A percentile compares a stretch with the other conserved stretches of the same genome.
phyloP scores from a whole-genome alignment of 2,888 invertebrate species.

The Spilarctia lutea region DNA sequence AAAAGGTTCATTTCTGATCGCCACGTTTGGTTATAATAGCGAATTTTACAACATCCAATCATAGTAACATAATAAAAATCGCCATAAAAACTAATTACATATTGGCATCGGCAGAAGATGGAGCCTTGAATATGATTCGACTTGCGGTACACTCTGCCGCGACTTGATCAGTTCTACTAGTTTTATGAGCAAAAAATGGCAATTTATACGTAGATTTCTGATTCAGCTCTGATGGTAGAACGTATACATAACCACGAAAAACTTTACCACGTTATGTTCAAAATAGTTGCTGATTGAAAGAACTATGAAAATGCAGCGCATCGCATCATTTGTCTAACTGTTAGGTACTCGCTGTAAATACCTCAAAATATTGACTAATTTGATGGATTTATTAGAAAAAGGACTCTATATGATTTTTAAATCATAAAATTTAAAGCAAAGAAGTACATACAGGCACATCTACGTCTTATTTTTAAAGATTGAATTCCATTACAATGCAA shows the following conservation, averaged over 20 bases:
- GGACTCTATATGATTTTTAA: too few relatives aligned
- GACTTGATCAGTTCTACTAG: slow-evolving; percentile 24
- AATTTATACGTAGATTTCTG: background rate
- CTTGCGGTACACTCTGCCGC: slow-evolving; percentile 34
- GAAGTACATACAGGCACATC: background rate
- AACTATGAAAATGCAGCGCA: background rate
- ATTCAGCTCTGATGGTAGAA: background rate
- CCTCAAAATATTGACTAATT: too few relatives aligned
- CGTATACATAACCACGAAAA: background rate
- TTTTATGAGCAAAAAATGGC: slow-evolving; percentile 21
- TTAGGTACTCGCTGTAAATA: background rate
- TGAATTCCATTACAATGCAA: too few relatives aligned
- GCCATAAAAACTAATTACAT: slow-evolving; percentile 54
- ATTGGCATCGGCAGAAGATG: slow-evolving; percentile 40
- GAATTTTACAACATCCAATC: slow-evolving; percentile 56
- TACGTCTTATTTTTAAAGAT: too few relatives aligned
- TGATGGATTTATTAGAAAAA: too few relatives aligned
- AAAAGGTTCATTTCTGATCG: slow-evolving; percentile 44
- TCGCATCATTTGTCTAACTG: too few relatives aligned
- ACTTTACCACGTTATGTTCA: background rate
- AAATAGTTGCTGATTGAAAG: background rate
- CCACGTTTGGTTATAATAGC: slow-evolving; percentile 45
- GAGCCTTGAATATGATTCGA: slow-evolving; percentile 46
- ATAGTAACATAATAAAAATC: slow-evolving; percentile 53
- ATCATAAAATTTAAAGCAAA: too few relatives aligned